A percentile compares a stretch with the other conserved stretches of the same genome.
Conservation (phyloP, 2,113 vertebrate species). For the Thermophis baileyi region DNA sequence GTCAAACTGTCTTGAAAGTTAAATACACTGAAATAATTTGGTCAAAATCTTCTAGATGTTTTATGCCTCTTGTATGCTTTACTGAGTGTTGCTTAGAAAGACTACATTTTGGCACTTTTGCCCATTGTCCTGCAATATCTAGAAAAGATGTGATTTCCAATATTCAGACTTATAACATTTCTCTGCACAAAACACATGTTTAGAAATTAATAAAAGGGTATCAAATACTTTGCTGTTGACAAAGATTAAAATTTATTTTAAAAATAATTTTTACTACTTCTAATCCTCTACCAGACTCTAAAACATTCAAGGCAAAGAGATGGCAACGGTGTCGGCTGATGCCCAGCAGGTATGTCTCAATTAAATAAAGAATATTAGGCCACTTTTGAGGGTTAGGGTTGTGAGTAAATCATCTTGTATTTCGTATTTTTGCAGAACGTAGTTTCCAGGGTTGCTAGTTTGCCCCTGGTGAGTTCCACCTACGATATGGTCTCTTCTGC, state of each 20-base stretch:
- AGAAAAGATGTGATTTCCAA: background rate
- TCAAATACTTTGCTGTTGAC: no score
- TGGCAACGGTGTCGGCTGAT: slow-evolving; percentile 62
- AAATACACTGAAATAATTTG: background rate
- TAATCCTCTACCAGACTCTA: slow-evolving; percentile 42
- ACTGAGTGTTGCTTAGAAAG: background rate
- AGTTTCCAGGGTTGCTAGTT: slow-evolving; percentile 72
- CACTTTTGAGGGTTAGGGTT: background rate
- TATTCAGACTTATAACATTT: background rate
- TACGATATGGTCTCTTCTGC: slow-evolving; percentile 72
- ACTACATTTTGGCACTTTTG: background rate
- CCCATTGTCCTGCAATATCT: background rate
- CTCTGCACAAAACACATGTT: background rate
- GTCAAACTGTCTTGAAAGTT: background rate
- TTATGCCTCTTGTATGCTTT: background rate
- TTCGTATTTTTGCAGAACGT: slow-evolving; percentile 65
- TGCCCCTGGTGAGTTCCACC: slow-evolving; percentile 82
- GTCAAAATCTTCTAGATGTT: background rate
- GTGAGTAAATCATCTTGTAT: background rate
- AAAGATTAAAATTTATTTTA: background rate
- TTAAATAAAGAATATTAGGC: background rate
- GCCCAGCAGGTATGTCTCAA: slow-evolving; percentile 62
- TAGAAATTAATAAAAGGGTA: background rate
- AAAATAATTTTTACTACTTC: background rate
- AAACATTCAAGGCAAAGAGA: slow-evolving; percentile 48